Percentiles rank a stretch among this genome's conserved stretches.
Evolutionary conservation across 2,113 vertebrate genomes (phyloP).

Genomic region (Dromiciops gliroides): DNA sequence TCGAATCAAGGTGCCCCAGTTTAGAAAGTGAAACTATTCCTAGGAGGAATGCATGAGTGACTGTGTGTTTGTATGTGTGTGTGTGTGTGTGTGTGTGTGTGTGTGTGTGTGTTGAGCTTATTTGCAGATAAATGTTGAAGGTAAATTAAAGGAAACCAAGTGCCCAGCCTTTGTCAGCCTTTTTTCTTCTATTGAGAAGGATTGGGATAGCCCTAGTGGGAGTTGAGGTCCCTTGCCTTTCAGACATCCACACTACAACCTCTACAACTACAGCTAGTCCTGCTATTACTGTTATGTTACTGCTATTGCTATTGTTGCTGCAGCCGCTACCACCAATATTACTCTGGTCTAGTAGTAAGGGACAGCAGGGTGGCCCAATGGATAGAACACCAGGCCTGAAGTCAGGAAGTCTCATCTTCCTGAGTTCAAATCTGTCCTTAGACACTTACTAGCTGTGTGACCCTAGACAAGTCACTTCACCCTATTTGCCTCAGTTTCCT

Average conservation of each 20-base stretch:
- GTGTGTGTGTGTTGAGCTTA: rapidly evolving
- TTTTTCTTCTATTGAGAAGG: constrained; percentile 1
- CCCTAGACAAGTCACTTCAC: neutral
- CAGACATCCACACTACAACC: neutral
- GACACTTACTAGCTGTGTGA: neutral
- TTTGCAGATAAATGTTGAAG: neutral
- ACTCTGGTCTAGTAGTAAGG: neutral
- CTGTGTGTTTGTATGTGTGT: neutral
- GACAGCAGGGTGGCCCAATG: no score
- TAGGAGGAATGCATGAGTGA: neutral
- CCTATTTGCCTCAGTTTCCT: neutral
- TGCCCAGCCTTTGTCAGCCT: neutral
- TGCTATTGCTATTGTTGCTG: neutral
- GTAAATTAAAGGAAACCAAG: neutral
- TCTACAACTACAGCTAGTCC: neutral
- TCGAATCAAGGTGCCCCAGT: neutral
- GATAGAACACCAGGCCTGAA: neutral
- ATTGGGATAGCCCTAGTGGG: neutral
- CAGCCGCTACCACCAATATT: neutral
- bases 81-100: no score
- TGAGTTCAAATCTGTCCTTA: neutral
- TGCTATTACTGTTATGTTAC: neutral
- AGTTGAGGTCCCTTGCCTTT: neutral
- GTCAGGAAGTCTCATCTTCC: neutral
- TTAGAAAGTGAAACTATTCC: neutral